Conservation (phyloP, 1,140 invertebrate species). For the Sinella curviseta region DNA sequence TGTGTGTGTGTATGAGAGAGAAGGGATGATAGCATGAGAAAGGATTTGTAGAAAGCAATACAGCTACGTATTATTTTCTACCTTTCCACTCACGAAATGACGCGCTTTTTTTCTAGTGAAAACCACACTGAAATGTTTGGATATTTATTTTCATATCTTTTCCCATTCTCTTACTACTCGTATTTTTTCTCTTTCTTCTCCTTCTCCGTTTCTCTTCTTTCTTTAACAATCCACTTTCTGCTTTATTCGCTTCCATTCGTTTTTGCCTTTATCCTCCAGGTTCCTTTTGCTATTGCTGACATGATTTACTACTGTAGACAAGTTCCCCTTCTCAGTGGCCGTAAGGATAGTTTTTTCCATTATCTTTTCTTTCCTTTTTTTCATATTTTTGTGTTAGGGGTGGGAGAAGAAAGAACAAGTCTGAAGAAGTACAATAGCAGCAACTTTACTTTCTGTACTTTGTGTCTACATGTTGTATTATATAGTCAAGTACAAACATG, state of each 20-base stretch:
- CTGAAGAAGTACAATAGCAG: too few species aligned
- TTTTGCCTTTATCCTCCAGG: too few species aligned
- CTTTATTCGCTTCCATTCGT: conserved; percentile 25
- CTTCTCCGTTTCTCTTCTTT: background rate
- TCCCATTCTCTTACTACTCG: background rate
- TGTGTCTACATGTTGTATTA: too few species aligned
- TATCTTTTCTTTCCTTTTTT: conserved; percentile 34
- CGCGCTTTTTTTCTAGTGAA: background rate
- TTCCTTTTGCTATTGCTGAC: too few species aligned
- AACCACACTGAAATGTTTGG: background rate
- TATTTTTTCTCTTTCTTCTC: background rate
- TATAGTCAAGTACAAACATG: too few species aligned
- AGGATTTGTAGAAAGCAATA: too few species aligned
- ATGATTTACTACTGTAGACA: conserved; percentile 33
- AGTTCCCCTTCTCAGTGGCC: background rate
- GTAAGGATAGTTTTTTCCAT: conserved; percentile 36
- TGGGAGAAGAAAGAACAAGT: too few species aligned
- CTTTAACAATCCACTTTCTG: background rate
- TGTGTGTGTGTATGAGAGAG: background rate
- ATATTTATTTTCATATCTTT: background rate
- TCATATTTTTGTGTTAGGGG: conserved; percentile 24
- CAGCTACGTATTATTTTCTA: too few species aligned
- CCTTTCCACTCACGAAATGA: too few species aligned
- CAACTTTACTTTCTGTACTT: too few species aligned
- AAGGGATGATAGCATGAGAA: too few species aligned